These are phyloP conservation scores for Brachypalpus laphriformis DNA, from an alignment of 2,888 invertebrate genomes.

Conservation along the genomic window DNA sequence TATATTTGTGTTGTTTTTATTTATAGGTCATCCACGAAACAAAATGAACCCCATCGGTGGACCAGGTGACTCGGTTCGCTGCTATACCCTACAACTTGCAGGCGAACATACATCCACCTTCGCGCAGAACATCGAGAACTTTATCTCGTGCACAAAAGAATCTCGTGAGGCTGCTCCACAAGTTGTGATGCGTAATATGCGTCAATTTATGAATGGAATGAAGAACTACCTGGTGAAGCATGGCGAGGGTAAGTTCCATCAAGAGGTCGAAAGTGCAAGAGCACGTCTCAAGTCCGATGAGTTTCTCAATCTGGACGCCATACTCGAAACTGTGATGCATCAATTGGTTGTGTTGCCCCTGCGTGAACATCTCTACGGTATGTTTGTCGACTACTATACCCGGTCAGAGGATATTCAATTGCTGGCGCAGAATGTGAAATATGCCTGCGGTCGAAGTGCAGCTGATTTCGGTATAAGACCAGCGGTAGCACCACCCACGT, in stretches of 20 bases:
- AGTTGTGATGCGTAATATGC: slow-evolving; percentile 94
- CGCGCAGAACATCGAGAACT: slow-evolving; percentile 95
- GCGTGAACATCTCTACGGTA: slow-evolving; percentile 91
- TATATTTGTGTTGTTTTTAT: background rate
- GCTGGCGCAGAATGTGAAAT: slow-evolving; percentile 84
- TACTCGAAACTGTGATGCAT: slow-evolving; percentile 97
- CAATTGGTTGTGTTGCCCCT: slow-evolving; percentile 94
- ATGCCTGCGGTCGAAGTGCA: slow-evolving; percentile 80
- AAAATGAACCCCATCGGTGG: slow-evolving; percentile 84
- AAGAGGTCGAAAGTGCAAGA: slow-evolving; percentile 89
- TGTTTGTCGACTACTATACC: slow-evolving; percentile 95
- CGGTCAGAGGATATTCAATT: slow-evolving; percentile 88
- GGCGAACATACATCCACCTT: slow-evolving; percentile 94
- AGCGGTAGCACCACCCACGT: slow-evolving; percentile 90
- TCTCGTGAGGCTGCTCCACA: slow-evolving; percentile 94
- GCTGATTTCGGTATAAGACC: slow-evolving; percentile 83
- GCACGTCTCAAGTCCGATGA: slow-evolving; percentile 92
- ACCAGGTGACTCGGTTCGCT: slow-evolving; percentile 88
- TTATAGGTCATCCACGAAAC: slow-evolving; percentile 89
- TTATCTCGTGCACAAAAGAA: slow-evolving; percentile 95
- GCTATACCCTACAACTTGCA: slow-evolving; percentile 91
- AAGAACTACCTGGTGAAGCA: slow-evolving; percentile 98
- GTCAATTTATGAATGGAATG: slow-evolving; percentile 99
- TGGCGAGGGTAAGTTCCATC: slow-evolving; percentile 96
- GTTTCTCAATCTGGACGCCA: slow-evolving; percentile 97